Base-by-base conservation (phyloP, 2,113 vertebrate genomes). In the Pangasianodon gigas region DNA sequence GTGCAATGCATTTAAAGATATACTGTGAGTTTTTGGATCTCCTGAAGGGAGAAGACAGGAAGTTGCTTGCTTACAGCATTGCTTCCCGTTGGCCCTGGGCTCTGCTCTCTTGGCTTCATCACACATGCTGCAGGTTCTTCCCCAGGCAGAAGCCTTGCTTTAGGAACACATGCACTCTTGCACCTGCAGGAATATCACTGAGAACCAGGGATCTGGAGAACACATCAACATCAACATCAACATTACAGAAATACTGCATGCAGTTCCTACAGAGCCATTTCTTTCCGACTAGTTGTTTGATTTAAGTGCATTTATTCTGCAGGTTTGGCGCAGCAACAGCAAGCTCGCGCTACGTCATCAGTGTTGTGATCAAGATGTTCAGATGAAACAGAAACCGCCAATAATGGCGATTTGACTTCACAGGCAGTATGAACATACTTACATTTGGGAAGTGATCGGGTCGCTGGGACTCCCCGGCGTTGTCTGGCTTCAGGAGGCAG, bases 51-150 rank as follows among this genome's bases (percentile, higher is more conserved):
- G 62, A 58, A 60, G 4, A 32, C 69, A 46, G 58, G 32, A 84
- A 41, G 10, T 11, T 58, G 37, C 91, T 69, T 77, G 94, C 96
- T 96, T 89, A 96, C 96, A 96, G 92, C 95, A 96, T 92, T 96
- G 96, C 93, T 96, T 96, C 90, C 95, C 95, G 9, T 94, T 93
- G 89, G 92, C 62, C 81, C 95, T 95, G 84, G 87, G 83, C 81
- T 96, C 96, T 7, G 92, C 51, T 92, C 92, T 96, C 93, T 94
- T 96, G 87, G 88, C 83, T 16, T 96, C 95, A 37, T 90, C 89
- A 69, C 88, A 82, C 93, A 93, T 93, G 67, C 56, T 88, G 77
- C 21, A 94, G 94, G 94, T 95, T 75, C 56, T 84, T 84, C 71
- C 32, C 74, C 86, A 88, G 44, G 52, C 65, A 37, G 13, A 85